phyloP scores from a whole-genome alignment of 2,113 vertebrate genomes.

The Pycnonotus jocosus region DNA sequence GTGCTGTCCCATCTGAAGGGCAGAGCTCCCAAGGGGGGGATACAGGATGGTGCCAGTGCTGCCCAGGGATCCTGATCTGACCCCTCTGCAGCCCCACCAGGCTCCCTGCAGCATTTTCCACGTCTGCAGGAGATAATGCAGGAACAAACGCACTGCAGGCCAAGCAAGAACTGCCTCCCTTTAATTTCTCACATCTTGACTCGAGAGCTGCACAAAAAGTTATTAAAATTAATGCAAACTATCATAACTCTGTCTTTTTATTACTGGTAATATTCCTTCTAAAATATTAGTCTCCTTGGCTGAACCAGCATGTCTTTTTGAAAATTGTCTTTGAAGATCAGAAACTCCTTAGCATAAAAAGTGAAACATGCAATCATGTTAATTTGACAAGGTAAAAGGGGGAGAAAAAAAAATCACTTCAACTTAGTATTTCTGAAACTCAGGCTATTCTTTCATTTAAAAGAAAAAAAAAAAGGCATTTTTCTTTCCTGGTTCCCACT shows the following conservation, averaged over 20 bases:
- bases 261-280: slow-evolving; percentile 63
- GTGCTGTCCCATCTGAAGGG: not conserved
- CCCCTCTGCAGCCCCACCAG: not conserved
- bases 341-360: slow-evolving; percentile 53
- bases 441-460: slow-evolving; percentile 18
- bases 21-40: not conserved
- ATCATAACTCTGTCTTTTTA: slow-evolving; percentile 69
- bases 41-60: not conserved
- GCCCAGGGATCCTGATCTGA: not conserved
- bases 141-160: slow-evolving; percentile 10
- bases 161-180: slow-evolving; percentile 34
- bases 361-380: slow-evolving; percentile 54
- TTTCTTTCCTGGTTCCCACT: not conserved
- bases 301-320: slow-evolving; percentile 46
- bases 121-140: not conserved
- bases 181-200: slow-evolving; percentile 53
- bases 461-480: not conserved
- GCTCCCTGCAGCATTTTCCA: not conserved
- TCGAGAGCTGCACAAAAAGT: slow-evolving; percentile 49
- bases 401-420: not conserved
- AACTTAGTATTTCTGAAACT: slow-evolving; percentile 36
- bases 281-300: slow-evolving; percentile 67
- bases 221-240: slow-evolving; percentile 74
- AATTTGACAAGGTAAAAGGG: slow-evolving; percentile 49
- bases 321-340: slow-evolving; percentile 63